These are phyloP conservation scores for Chamaetylas fuelleborni DNA, from an alignment of 2,113 vertebrate species.

Conservation along the genomic window DNA sequence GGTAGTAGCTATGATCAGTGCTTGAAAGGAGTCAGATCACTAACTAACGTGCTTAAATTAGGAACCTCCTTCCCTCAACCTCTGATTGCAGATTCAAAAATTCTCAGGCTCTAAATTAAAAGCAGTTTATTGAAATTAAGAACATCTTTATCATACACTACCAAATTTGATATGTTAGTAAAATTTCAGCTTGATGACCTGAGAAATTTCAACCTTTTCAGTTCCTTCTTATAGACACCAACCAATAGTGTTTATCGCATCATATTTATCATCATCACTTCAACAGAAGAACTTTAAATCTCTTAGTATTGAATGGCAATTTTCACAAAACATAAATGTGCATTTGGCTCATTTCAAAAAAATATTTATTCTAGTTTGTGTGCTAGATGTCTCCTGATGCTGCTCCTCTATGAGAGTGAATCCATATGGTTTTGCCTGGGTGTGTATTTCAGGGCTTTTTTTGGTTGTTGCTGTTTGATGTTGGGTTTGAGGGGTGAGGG, in stretches of 20 bases:
- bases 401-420: neutral
- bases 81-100: neutral
- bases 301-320: neutral
- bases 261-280: neutral
- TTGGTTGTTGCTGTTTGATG: neutral
- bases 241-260: neutral
- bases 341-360: neutral
- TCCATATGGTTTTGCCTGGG: neutral
- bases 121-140: neutral
- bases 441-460: neutral
- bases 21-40: neutral
- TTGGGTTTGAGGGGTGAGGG: neutral
- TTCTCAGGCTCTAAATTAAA: neutral
- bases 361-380: neutral
- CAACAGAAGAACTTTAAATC: neutral
- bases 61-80: neutral
- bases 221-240: neutral
- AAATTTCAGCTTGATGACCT: neutral
- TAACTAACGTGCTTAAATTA: neutral
- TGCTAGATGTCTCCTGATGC: neutral
- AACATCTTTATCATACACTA: neutral
- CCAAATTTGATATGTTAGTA: neutral
- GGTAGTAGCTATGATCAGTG: neutral
- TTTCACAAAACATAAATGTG: neutral
- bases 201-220: neutral